Evolutionary conservation across 2,888 invertebrate genomes (phyloP).

Genomic region (Drosophila fungiperda): DNA sequence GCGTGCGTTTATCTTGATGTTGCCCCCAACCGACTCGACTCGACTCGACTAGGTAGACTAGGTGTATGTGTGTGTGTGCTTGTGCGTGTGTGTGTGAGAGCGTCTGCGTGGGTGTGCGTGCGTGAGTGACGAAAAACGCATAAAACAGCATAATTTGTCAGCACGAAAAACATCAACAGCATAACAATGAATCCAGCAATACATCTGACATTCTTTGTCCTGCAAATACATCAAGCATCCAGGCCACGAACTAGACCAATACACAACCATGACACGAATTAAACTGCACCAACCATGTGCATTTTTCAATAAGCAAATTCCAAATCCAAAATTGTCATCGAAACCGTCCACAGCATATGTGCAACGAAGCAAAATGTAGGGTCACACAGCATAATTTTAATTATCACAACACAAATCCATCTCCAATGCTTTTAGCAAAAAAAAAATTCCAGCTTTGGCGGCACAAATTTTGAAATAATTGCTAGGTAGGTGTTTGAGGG

Average conservation of each 20-base stretch:
- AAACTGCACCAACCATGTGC: background rate
- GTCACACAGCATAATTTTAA: conserved; percentile 35
- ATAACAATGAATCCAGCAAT: conserved; percentile 67
- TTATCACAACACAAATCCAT: conserved; percentile 29
- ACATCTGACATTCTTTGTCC: conserved; percentile 2
- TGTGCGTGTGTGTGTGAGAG: conserved; percentile 14
- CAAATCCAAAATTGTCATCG: conserved; percentile 1
- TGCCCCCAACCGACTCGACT: conserved; percentile 19
- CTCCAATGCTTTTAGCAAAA: conserved; percentile 1
- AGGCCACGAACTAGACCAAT: background rate
- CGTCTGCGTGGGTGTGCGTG: conserved; percentile 23
- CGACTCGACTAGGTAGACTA: conserved; percentile 9
- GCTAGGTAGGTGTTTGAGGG: background rate
- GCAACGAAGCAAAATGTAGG: conserved; percentile 17
- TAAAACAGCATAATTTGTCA: conserved; percentile 80
- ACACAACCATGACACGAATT: background rate
- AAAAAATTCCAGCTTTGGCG: conserved; percentile 10
- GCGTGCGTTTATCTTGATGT: conserved; percentile 65
- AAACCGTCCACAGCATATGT: background rate
- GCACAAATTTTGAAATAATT: conserved; percentile 37
- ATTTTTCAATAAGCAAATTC: conserved; percentile 13
- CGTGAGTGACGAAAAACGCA: conserved; percentile 67
- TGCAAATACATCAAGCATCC: conserved; percentile 1
- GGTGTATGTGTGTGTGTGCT: conserved; percentile 11
- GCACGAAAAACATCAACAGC: conserved; percentile 62